Conservation (phyloP, 2,888 invertebrate species). For the Sturmia bella region DNA sequence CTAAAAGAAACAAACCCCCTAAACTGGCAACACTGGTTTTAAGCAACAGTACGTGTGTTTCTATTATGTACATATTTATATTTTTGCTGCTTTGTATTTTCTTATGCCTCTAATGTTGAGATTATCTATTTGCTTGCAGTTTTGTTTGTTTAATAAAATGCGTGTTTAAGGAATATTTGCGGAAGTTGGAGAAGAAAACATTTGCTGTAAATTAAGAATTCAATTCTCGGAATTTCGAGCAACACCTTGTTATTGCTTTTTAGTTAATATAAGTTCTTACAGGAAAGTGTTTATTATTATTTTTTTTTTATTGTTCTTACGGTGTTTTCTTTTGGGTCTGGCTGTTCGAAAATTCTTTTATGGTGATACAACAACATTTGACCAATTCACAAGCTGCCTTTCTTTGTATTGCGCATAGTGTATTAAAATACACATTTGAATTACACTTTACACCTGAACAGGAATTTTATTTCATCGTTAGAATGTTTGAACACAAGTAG, state of each 20-base stretch:
- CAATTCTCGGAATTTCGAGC: slow-evolving; percentile 43
- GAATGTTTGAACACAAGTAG: too few relatives aligned
- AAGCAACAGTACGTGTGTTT: background rate
- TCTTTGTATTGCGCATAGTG: too few relatives aligned
- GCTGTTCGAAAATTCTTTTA: background rate
- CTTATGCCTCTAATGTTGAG: slow-evolving; percentile 41
- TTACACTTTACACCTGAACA: too few relatives aligned
- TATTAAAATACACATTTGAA: too few relatives aligned
- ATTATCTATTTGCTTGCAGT: slow-evolving; percentile 46
- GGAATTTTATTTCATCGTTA: too few relatives aligned
- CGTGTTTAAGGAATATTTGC: slow-evolving; percentile 33
- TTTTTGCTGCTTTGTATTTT: background rate
- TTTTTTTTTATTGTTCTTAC: background rate
- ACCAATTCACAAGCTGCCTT: too few relatives aligned
- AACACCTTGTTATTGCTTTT: slow-evolving; percentile 2
- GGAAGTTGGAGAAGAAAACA: slow-evolving; percentile 33
- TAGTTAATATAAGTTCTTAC: background rate
- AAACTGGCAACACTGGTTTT: too few relatives aligned
- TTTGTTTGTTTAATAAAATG: slow-evolving; percentile 29
- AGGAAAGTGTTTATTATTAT: slow-evolving; percentile 9
- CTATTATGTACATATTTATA: too few relatives aligned
- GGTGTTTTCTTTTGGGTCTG: slow-evolving; percentile 11
- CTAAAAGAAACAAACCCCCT: too few relatives aligned
- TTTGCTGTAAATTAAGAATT: background rate
- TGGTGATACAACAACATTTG: too few relatives aligned